These are phyloP conservation scores for Stenurella melanura DNA, from an alignment of 2,888 invertebrate species.

Conservation along the genomic window DNA sequence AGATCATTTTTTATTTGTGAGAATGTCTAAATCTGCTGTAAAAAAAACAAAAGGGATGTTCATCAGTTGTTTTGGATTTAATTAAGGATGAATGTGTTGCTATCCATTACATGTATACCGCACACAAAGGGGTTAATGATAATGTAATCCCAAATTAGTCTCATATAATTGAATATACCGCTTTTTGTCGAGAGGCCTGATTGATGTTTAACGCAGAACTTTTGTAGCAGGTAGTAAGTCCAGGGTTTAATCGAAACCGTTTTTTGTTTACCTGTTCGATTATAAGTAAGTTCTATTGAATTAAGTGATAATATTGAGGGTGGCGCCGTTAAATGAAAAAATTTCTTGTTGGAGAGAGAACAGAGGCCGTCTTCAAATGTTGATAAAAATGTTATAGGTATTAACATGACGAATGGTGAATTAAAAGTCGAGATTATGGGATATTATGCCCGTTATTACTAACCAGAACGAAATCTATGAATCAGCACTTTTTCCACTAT, in stretches of 20 bases:
- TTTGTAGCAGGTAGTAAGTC: constrained; percentile 20
- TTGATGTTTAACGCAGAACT: constrained; percentile 20
- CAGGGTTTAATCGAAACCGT: constrained; percentile 18
- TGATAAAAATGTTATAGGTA: constrained; percentile 15
- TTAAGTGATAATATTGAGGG: constrained; percentile 27
- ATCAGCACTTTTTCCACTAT: constrained; percentile 1
- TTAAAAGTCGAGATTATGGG: constrained; percentile 9
- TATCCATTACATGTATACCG: constrained; percentile 56
- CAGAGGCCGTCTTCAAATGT: neutral
- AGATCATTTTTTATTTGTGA: constrained; percentile 26
- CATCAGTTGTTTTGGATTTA: constrained; percentile 56
- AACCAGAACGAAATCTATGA: constrained; percentile 18
- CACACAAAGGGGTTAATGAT: constrained; percentile 45
- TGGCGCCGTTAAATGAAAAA: constrained; percentile 26
- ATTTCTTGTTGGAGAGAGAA: neutral
- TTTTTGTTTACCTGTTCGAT: constrained; percentile 26
- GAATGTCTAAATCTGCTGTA: neutral
- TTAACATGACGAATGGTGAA: constrained; percentile 1
- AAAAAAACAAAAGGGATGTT: constrained; percentile 54
- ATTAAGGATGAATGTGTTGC: constrained; percentile 55
- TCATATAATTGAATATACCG: constrained; percentile 34
- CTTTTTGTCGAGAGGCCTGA: constrained; percentile 28
- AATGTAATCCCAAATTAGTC: constrained; percentile 43
- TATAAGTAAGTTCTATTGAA: constrained; percentile 12
- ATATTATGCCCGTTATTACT: neutral